These are phyloP conservation scores for Mandrillus leucophaeus DNA, from an alignment of 2,113 vertebrate species.

Conservation along the genomic window DNA sequence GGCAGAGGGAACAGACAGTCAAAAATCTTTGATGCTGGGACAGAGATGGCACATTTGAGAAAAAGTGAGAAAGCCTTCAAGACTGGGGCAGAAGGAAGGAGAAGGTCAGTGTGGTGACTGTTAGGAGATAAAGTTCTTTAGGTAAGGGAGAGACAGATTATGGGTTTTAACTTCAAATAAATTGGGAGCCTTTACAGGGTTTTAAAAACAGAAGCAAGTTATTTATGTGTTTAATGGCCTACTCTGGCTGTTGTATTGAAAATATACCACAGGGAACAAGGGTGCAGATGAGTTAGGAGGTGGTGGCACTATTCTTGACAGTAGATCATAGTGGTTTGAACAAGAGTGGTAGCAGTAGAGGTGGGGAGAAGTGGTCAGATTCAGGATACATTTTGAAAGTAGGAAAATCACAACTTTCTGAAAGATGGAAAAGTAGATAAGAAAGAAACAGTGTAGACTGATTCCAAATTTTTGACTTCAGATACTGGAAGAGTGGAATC, in stretches of 20 bases:
- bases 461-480: neutral
- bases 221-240: too few relatives aligned
- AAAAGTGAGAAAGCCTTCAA: neutral
- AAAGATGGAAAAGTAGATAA: neutral
- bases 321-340: neutral
- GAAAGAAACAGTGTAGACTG: neutral
- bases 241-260: neutral
- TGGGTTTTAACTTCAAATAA: neutral
- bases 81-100: neutral
- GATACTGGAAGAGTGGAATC: neutral
- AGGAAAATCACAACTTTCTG: neutral
- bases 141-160: accelerated
- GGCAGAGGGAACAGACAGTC: neutral
- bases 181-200: neutral
- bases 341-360: accelerated
- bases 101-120: too few relatives aligned
- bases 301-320: neutral
- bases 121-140: neutral
- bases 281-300: neutral
- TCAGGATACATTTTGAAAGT: neutral
- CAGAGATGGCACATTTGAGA: neutral
- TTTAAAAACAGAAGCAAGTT: neutral
- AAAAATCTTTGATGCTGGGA: neutral
- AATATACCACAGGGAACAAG: neutral
- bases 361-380: neutral